phyloP scores from a whole-genome alignment of 2,888 invertebrate genomes.

The Euclidia mi region DNA sequence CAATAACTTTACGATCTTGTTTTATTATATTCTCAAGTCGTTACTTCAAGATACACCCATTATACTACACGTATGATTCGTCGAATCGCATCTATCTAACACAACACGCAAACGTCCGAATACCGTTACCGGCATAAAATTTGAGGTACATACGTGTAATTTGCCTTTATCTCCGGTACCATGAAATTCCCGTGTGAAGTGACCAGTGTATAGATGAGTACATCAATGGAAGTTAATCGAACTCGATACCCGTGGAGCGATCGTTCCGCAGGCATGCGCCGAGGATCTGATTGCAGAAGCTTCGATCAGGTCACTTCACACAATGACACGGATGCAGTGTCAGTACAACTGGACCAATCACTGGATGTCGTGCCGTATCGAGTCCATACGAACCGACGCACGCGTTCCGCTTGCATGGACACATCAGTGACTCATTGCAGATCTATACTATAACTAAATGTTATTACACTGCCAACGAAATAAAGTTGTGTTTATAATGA shows the following conservation, averaged over 20 bases:
- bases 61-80: constrained; percentile 1
- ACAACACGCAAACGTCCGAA: constrained; percentile 38
- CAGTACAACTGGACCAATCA: constrained; percentile 53
- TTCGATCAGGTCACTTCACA: constrained; percentile 64
- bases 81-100: constrained; percentile 15
- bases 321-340: constrained; percentile 72
- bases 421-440: constrained; percentile 60
- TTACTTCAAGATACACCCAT: constrained; percentile 4
- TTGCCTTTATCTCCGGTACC: constrained; percentile 43
- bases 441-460: constrained; percentile 34
- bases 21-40: neutral
- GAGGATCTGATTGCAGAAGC: constrained; percentile 77
- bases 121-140: constrained; percentile 46
- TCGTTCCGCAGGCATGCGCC: constrained; percentile 67
- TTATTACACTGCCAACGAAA: constrained; percentile 9
- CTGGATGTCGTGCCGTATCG: constrained; percentile 46
- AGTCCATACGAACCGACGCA: constrained; percentile 52
- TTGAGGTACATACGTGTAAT: constrained; percentile 32
- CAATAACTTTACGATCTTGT: neutral
- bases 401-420: constrained; percentile 61
- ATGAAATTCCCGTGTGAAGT: constrained; percentile 59
- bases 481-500: neutral
- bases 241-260: constrained; percentile 80
- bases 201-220: constrained; percentile 30
- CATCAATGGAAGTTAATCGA: constrained; percentile 50